These are phyloP conservation scores for Danio kyathit DNA, from an alignment of 2,797 vertebrate genomes.

Conservation along the genomic window DNA sequence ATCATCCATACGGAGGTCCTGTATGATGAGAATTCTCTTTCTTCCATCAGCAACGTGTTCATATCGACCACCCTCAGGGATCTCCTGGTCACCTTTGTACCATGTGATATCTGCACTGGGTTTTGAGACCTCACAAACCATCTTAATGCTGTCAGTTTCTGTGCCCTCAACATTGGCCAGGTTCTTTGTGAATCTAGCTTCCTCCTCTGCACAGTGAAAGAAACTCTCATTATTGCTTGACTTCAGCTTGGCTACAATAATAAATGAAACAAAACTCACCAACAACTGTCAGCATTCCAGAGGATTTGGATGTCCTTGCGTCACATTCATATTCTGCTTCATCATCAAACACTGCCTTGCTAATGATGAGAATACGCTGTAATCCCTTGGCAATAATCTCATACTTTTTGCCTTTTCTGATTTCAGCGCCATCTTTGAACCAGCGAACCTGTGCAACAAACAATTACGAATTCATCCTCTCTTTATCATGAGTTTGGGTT, in stretches of 20 bases:
- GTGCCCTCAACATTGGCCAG: conserved; percentile 91
- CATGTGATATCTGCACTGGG: conserved; percentile 89
- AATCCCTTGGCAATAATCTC: conserved; percentile 92
- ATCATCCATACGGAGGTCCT: conserved; percentile 89
- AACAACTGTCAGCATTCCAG: conserved; percentile 92
- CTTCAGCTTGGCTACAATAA: too few species aligned
- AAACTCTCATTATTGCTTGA: background rate
- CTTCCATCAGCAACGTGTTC: conserved; percentile 89
- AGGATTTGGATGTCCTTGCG: conserved; percentile 88
- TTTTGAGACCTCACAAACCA: conserved; percentile 96
- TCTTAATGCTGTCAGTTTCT: conserved; percentile 93
- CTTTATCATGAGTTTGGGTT: background rate
- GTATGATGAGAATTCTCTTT: conserved; percentile 91
- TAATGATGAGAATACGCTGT: conserved; percentile 88
- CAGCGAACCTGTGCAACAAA: conserved; percentile 85
- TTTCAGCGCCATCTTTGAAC: conserved; percentile 95
- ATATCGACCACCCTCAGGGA: conserved; percentile 93
- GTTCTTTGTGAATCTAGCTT: conserved; percentile 94
- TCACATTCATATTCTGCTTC: conserved; percentile 98
- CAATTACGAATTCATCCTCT: background rate
- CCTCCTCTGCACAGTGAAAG: conserved; percentile 86
- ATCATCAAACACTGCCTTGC: conserved; percentile 91
- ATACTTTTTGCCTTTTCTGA: conserved; percentile 97
- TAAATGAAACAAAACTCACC: conserved; percentile 76
- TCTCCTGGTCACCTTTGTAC: conserved; percentile 90